These are phyloP conservation scores for Ochlodes sylvanus DNA, from an alignment of 2,888 invertebrate genomes.

Conservation along the genomic window DNA sequence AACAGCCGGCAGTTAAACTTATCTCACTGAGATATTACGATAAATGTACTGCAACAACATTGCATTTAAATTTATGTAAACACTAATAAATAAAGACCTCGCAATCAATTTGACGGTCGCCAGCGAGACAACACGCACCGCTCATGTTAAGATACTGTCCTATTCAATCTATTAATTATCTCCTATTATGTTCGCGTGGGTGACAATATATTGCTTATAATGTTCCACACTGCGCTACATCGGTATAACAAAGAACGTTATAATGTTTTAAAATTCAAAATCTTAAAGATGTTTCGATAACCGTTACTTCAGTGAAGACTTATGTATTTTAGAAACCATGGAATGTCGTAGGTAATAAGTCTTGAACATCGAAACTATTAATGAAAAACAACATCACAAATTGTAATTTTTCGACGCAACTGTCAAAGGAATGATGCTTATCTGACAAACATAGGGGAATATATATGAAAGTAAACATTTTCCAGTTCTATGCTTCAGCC, in stretches of 20 bases:
- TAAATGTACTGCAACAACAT: constrained; percentile 29
- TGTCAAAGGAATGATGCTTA: constrained; percentile 40
- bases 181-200: constrained; percentile 30
- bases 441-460: constrained; percentile 55
- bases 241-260: constrained; percentile 47
- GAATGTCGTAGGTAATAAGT: constrained; percentile 11
- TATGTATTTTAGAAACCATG: constrained; percentile 55
- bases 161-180: constrained; percentile 41
- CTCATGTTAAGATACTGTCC: constrained; percentile 38
- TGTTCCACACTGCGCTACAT: constrained; percentile 10
- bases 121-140: constrained; percentile 29
- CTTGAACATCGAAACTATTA: constrained; percentile 7
- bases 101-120: constrained; percentile 29
- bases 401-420: constrained; percentile 11
- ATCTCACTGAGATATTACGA: constrained; percentile 13
- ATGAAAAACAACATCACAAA: constrained; percentile 15
- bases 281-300: constrained; percentile 52
- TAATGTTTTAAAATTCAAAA: constrained; percentile 44
- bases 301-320: constrained; percentile 50
- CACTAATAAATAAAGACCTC: constrained; percentile 29
- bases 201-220: constrained; percentile 30
- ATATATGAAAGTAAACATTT: constrained; percentile 39
- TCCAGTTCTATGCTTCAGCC: constrained; percentile 14
- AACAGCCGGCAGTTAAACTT: constrained; percentile 11
- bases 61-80: constrained; percentile 20